These are phyloP conservation scores for Leptinotarsa haldemani DNA, from an alignment of 2,888 invertebrate genomes.

Conservation along the genomic window DNA sequence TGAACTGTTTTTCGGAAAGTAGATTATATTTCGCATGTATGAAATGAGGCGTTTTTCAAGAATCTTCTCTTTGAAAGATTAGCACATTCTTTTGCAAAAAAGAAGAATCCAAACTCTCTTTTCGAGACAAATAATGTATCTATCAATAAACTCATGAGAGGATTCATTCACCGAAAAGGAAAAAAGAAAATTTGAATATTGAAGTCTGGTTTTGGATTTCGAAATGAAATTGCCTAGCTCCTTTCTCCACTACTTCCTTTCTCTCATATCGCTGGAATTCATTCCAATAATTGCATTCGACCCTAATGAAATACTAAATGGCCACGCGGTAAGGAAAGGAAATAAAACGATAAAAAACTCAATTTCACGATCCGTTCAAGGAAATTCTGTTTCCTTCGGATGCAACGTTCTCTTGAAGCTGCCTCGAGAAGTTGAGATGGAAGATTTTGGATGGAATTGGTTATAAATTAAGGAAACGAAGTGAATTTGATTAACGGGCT, in stretches of 20 bases:
- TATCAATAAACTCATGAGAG: too few relatives aligned
- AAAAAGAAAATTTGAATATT: too few relatives aligned
- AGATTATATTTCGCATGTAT: too few relatives aligned
- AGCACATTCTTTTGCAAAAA: too few relatives aligned
- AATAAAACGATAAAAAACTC: neutral
- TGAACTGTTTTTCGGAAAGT: too few relatives aligned
- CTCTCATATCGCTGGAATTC: neutral
- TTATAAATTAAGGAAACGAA: too few relatives aligned
- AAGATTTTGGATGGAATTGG: neutral
- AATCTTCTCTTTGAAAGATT: too few relatives aligned
- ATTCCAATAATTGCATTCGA: neutral
- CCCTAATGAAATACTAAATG: neutral
- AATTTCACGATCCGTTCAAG: neutral
- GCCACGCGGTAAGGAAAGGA: neutral
- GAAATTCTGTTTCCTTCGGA: constrained; percentile 2
- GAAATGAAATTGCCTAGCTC: neutral
- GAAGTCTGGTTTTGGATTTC: neutral
- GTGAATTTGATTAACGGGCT: too few relatives aligned
- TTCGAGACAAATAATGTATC: too few relatives aligned
- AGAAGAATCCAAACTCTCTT: too few relatives aligned
- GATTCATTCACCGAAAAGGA: too few relatives aligned
- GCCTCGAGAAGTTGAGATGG: neutral
- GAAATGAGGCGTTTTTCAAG: too few relatives aligned
- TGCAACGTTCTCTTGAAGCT: neutral
- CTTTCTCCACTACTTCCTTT: neutral